Base-by-base conservation (phyloP, 1,140 invertebrate genomes). In the Rhopalosiphum padi region DNA sequence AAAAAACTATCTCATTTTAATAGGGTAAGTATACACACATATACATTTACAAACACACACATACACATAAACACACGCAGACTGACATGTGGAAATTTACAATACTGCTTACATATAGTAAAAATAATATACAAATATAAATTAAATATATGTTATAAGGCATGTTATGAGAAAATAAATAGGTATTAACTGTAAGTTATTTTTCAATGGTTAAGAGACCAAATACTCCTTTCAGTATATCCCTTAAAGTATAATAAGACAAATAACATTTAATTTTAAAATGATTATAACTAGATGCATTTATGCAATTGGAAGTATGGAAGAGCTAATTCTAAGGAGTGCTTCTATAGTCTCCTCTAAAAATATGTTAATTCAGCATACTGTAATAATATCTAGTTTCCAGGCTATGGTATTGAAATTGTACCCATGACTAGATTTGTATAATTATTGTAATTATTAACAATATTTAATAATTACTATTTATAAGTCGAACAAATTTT, bases 41-140 rank as follows among this genome's bases (percentile, higher is more conserved):
- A 89, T 35, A 77, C 60, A 77, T n/a, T 68, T 68, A 68, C 60
- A 68, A 8, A 94, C 94, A 94, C 94, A 94, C 88, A 94, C 94
- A 88, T 94, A 94, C 21, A 97, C 96, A 96, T 88, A 43, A 21
- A 86, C 18, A 88, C 55, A 43, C 51, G 11, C 25, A 41, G 37
- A 55, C 53, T 68, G 55, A 68, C 25, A 90, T 68, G 53, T 68
- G 7, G 2, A 43, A 68, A 68, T 68, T 43, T 43, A 68, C 53
- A 90, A 90, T 60, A 89, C 48, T 89, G 21, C n/a, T 89, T 55
- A 89, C 41, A 41, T 4, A 89, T 53, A 89, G 37, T 90, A 48
- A n/a, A 55, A 89, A 89, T 89, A 89, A 8, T 90, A 48, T 90
- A 90, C 53, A 68, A 8, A 43, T 68, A 90, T 43, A 41, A 60